Evolutionary conservation across 2,113 vertebrate genomes (phyloP), one percentile per base, ranked within the genome.

Genomic region (Perca flavescens): DNA sequence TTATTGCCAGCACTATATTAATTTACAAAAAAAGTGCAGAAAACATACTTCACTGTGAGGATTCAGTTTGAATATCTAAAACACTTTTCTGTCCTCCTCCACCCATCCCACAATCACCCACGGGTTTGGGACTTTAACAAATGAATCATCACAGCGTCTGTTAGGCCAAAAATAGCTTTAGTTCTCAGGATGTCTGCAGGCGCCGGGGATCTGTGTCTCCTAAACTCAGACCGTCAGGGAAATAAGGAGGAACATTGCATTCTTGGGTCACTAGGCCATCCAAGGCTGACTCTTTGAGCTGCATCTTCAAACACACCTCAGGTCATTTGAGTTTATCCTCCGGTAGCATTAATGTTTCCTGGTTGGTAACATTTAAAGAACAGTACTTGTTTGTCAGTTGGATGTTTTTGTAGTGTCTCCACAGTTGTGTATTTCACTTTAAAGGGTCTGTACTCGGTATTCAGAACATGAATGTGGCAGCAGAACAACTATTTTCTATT

Each of bases 121-220:
- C 62, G 47, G 53, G 58, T 88, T 70, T 57, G 31, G 31, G 13
- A 66, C 49, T 77, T 86, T 52, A 92, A 94, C 84, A 88, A 85
- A 58, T 76, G 50, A 90, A 69, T 62, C 67, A 64, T 74, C 62
- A 56, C 68, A 46, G 47, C 8, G 64, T 84, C 83, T 84, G 80
- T 57, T 36, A 19, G 19, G 80, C 71, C 83, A 49, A 76, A 70
- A 90, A 83, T 81, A 84, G 79, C 77, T 73, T 6, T 46, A 19
- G 36, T 56, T 79, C 21, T 61, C 65, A 82, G 69, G 65, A 80
- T 77, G 62, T 79, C 25, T 83, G 62, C 52, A 47, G 28, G 80
- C 49, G 43, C 52, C n/a, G 11, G 50, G 63, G 54, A 77, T 64
- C 25, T 61, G 63, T 60, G 40, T 78, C 76, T 66, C 28, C 86